Base-by-base conservation (phyloP, 2,113 vertebrate genomes). In the Sylvia atricapilla region DNA sequence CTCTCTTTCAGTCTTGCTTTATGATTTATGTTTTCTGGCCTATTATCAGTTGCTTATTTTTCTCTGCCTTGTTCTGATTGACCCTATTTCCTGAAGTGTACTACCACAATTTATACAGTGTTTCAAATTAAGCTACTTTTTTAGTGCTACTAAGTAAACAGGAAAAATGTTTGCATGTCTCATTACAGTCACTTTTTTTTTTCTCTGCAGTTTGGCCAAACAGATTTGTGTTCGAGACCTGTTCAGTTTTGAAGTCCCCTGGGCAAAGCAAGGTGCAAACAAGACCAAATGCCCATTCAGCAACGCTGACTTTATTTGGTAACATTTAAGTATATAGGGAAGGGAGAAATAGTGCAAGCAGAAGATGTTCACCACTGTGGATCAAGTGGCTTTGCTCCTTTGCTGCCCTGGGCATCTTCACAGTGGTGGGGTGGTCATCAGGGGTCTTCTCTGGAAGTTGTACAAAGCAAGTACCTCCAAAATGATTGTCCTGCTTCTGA, bases 71-170 rank as follows among this genome's bases (percentile, higher is more conserved):
- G 13, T 79, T 76, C 24, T 76, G 18, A 46, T 79, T 76, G 49
- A 55, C 58, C 8, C 1, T 60, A 8, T 56, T 87, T 89, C 43
- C 82, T 75, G 46, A 74, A 72, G 18, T 27, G 15, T 24, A 7
- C 17, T 79, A 22, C 33, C 27, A 18, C 35, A 37, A 20, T 21
- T 56, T 76, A 35, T 49, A 62, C 37, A 24, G 19, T 52, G 13
- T 90, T 93, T 89, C 50, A 75, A n/a, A 44, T 62, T 24, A 44
- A 72, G 27, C 47, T 79, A 31, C 73, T 28, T 63, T 74, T 84
- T 79, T 46, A 76, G n/a, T 5, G 3, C 35, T 75, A 15, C 27
- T 1, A 1, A 69, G 22, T 69, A 75, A 87, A 84, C 15, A 37
- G 23, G 75, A 79, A 87, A 72, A 90, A 44, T 22, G 6, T n/a